These are phyloP conservation scores for Drosophila sproati DNA, from an alignment of 1,140 invertebrate species.

Conservation along the genomic window DNA sequence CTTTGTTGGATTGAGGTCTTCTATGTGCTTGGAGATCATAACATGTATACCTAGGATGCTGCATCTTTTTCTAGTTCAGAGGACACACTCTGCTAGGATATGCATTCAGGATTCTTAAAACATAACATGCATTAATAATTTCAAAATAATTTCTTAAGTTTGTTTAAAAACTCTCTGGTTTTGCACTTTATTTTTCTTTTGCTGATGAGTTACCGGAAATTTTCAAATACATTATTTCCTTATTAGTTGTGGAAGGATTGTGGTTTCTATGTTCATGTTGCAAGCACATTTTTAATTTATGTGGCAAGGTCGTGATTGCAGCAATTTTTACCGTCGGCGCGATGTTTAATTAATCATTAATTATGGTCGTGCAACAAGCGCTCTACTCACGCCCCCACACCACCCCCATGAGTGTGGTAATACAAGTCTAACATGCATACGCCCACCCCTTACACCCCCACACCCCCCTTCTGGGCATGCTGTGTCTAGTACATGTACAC, in stretches of 20 bases:
- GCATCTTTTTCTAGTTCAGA: too few relatives aligned
- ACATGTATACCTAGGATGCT: too few relatives aligned
- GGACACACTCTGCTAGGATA: too few relatives aligned
- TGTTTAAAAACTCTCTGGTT: too few relatives aligned
- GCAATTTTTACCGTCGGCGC: constrained; percentile 37
- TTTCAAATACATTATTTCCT: background rate
- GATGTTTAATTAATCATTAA: constrained; percentile 79
- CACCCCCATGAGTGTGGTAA: background rate
- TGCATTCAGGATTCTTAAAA: too few relatives aligned
- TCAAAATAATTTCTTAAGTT: too few relatives aligned
- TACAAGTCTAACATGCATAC: background rate
- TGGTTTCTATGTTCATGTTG: background rate
- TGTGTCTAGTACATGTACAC: constrained; percentile 77
- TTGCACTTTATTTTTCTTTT: too few relatives aligned
- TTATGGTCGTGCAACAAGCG: constrained; percentile 66
- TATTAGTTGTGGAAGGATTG: background rate
- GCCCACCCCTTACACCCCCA: constrained; percentile 10
- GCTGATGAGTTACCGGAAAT: too few relatives aligned
- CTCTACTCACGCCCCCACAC: constrained; percentile 31
- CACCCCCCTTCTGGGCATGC: constrained; percentile 46
- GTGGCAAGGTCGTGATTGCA: constrained; percentile 39
- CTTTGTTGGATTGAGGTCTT: too few relatives aligned
- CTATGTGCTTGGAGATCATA: too few relatives aligned
- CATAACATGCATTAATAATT: too few relatives aligned
- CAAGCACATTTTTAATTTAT: constrained; percentile 39